These are phyloP conservation scores for Glandiceps talaboti DNA, from an alignment of 53 echinoderm and acorn worm genomes.

Conservation along the genomic window DNA sequence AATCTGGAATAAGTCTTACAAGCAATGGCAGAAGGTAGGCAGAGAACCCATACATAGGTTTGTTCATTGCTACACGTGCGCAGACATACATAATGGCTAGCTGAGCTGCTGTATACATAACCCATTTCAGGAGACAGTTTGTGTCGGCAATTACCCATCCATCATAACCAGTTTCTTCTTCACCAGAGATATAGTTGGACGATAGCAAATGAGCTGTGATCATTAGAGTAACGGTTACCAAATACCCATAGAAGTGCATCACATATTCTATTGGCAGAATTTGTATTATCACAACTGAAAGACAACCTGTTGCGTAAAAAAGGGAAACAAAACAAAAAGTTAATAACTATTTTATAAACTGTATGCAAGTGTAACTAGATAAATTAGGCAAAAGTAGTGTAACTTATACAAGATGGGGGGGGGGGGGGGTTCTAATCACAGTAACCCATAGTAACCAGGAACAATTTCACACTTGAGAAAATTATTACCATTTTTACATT, in stretches of 20 bases:
- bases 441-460: no score
- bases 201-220: conserved; percentile 66
- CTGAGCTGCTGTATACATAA: conserved; percentile 28
- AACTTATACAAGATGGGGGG: no score
- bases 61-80: conserved; percentile 43
- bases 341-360: no score
- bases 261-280: conserved; percentile 73
- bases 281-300: conserved; percentile 69
- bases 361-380: no score
- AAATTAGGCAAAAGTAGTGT: no score
- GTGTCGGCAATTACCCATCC: conserved; percentile 9
- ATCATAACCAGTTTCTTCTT: conserved; percentile 11
- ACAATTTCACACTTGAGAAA: no score
- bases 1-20: conserved; percentile 6
- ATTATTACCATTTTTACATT: no score
- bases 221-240: conserved; percentile 61
- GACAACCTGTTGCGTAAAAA: conserved; percentile 55
- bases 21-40: conserved; percentile 49
- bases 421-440: no score
- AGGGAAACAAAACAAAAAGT: not conserved
- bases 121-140: conserved; percentile 24
- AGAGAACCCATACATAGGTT: conserved; percentile 56
- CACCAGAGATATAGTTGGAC: conserved; percentile 37
- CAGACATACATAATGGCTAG: conserved; percentile 35
- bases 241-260: conserved; percentile 62